Conservation (phyloP, 2,888 invertebrate genomes). For the Serripes groenlandicus region DNA sequence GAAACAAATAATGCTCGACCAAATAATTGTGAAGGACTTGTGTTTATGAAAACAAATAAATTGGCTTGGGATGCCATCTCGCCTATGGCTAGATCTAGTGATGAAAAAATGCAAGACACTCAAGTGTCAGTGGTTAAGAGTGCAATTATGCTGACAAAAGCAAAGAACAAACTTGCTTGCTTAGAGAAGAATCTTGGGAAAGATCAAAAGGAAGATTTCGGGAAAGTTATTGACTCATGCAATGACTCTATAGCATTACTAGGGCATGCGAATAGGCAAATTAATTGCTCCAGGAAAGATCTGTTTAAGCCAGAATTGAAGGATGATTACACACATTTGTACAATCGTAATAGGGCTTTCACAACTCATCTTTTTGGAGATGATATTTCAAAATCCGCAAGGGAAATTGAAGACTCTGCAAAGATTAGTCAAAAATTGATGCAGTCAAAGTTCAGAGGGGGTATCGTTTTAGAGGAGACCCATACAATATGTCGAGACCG, state of each 20-base stretch:
- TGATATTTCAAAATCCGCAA: slow-evolving; percentile 53
- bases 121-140: slow-evolving; percentile 44
- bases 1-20: slow-evolving; percentile 35
- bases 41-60: slow-evolving; percentile 31
- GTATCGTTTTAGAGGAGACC: too few species aligned
- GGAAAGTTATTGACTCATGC: slow-evolving; percentile 15
- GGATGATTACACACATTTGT: slow-evolving; percentile 45
- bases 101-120: slow-evolving; percentile 38
- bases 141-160: slow-evolving; percentile 45
- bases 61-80: slow-evolving; percentile 40
- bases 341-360: slow-evolving; percentile 32
- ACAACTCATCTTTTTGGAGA: slow-evolving; percentile 53
- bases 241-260: slow-evolving; percentile 40
- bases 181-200: slow-evolving; percentile 12
- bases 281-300: slow-evolving; percentile 36
- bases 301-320: slow-evolving; percentile 42
- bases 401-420: slow-evolving; percentile 55
- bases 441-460: not conserved
- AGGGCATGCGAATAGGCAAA: slow-evolving; percentile 54
- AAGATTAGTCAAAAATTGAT: slow-evolving; percentile 37
- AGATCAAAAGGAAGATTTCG: slow-evolving; percentile 8
- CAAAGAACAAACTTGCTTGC: slow-evolving; percentile 26
- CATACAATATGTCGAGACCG: too few species aligned
- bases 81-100: slow-evolving; percentile 12
- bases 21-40: slow-evolving; percentile 46